These are phyloP conservation scores for Ornithorhynchus anatinus DNA, from an alignment of 2,113 vertebrate species.

Conservation along the genomic window DNA sequence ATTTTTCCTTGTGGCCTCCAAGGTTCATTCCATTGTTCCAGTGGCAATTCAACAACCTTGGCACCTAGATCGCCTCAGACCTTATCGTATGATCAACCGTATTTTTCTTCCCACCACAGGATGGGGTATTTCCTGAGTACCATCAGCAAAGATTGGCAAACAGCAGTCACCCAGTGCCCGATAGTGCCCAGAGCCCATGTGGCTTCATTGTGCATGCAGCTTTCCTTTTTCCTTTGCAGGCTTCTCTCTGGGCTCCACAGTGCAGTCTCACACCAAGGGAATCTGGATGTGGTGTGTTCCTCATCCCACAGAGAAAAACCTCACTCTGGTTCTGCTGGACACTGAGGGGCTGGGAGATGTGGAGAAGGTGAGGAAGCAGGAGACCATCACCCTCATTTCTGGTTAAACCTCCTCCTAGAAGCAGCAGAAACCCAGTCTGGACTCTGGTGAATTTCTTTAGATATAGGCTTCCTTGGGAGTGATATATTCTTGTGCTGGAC, in stretches of 20 bases:
- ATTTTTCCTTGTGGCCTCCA: too few relatives aligned
- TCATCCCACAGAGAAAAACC: conserved; percentile 44
- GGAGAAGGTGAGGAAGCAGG: conserved; percentile 37
- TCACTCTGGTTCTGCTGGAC: conserved; percentile 60
- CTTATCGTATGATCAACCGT: too few relatives aligned
- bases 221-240: conserved; percentile 47
- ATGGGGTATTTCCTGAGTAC: too few relatives aligned
- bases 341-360: conserved; percentile 60
- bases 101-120: too few relatives aligned
- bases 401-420: not conserved
- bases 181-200: too few relatives aligned
- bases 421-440: too few relatives aligned
- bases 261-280: conserved; percentile 68
- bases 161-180: too few relatives aligned
- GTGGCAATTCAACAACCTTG: too few relatives aligned
- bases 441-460: not conserved
- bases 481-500: not conserved
- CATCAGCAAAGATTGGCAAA: too few relatives aligned
- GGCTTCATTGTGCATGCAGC: too few relatives aligned
- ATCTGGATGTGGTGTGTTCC: conserved; percentile 71
- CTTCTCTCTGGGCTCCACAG: conserved; percentile 65
- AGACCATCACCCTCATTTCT: not conserved
- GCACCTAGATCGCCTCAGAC: too few relatives aligned
- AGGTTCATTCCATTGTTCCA: too few relatives aligned
- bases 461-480: not conserved